These are phyloP conservation scores for Rhinichthys osculus DNA, from an alignment of 2,797 vertebrate genomes.

Conservation along the genomic window DNA sequence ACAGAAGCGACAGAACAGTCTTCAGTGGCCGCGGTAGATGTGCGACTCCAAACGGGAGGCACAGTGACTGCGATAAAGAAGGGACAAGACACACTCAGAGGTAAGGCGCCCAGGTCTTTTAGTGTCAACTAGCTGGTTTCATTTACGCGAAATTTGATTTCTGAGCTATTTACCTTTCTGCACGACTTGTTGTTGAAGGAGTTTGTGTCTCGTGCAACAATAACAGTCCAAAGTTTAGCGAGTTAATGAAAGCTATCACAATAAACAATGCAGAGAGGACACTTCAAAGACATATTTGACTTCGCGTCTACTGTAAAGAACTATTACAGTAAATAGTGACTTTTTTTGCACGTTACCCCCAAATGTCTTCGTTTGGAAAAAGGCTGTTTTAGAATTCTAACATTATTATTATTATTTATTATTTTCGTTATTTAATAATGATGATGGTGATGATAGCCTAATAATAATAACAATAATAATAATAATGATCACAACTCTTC, in stretches of 20 bases:
- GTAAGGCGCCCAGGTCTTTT: slow-evolving; percentile 68
- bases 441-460: neutral
- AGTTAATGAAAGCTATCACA: neutral
- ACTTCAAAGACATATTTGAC: neutral
- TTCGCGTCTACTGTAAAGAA: neutral
- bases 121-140: neutral
- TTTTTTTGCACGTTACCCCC: neutral
- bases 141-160: neutral
- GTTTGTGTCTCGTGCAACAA: neutral
- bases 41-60: slow-evolving; percentile 69
- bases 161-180: neutral
- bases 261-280: slow-evolving; percentile 5
- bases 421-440: neutral
- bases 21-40: slow-evolving; percentile 81
- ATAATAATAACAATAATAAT: neutral
- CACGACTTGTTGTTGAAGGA: neutral
- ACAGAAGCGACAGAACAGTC: slow-evolving; percentile 87
- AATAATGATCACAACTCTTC: neutral
- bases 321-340: neutral
- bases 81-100: slow-evolving; percentile 61
- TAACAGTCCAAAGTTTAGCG: slow-evolving; percentile 22
- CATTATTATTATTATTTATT: neutral
- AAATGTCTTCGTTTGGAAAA: slow-evolving; percentile 14
- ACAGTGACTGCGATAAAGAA: slow-evolving; percentile 70
- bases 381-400: neutral